Evolutionary conservation across 2,888 invertebrate genomes (phyloP), one percentile per base, ranked within the genome.

Genomic region (Thelaira solivaga): DNA sequence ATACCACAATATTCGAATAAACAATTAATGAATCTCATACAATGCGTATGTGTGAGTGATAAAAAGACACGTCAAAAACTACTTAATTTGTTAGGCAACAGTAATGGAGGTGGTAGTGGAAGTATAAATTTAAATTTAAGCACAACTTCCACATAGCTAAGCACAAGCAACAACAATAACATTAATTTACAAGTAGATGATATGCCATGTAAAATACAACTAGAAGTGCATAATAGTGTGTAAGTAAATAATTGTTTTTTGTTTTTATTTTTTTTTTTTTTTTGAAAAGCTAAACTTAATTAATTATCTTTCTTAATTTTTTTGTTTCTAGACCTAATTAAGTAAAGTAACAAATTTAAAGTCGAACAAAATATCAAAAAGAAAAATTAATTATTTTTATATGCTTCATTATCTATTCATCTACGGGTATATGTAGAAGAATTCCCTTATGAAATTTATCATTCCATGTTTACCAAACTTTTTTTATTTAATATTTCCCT

Each of bases 61-160:
- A 97, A 96, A 86, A 95, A 95, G 84, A 93, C 94, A 41, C 92
- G 94, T 47, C 97, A 97, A 85, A 93, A 93, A 82, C 90, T 98
- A 69, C 90, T 93, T 5, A 91, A 92, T 71, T 88, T 95, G 49
- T 90, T 97, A 59, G 97, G 96, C 83, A 72, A 26, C 47, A 64
- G 41, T 67, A 57, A 49, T 20, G 43, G 31, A 10, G 47, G 57
- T 39, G 45, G 65, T n/a, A 34, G 57, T 31, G 64, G 62, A 55
- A 84, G 74, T 51, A 80, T 80, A 53, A 82, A 80, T 79, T 83
- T 82, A 10, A 86, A 84, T 81, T 81, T 82, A 73, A 85, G 80
- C 61, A 83, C 59, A 45, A 26, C 69, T 16, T 24, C 53, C 64
- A 71, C 69, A 78, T 78, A 73, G 72, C 65, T 51, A 26, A 59